Evolutionary conservation across 2,888 invertebrate species (phyloP), one percentile per base, ranked within the genome.

Genomic region (Perdita meconis): DNA sequence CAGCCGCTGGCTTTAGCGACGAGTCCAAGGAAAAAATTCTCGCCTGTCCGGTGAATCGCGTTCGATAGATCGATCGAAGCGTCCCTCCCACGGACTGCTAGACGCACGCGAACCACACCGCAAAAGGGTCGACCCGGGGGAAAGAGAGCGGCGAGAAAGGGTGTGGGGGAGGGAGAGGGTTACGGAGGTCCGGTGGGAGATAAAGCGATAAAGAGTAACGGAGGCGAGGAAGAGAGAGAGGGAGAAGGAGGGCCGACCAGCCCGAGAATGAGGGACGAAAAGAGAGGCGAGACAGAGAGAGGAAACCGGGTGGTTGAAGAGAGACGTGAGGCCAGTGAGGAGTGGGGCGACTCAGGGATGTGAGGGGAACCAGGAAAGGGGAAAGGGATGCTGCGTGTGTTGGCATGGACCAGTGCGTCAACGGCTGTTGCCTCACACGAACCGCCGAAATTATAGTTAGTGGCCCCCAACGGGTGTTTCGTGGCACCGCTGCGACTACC

Each of bases 331-430:
- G 81, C 67, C 70, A 80, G 83, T 79, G 86, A 88, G 84, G 84
- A 84, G 88, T 85, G 85, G 87, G 86, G 86, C 80, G 65, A 47
- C 83, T 69, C 84, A 84, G 88, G 86, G 83, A 86, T 85, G 87
- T 86, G 87, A 85, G 88, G 84, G 86, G 82, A 80, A 82, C 79
- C 85, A 63, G 88, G 84, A 81, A 83, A 82, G 90, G 91, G 87
- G 88, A 89, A 90, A 90, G 91, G 90, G 91, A 91, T 90, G 90
- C 90, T 89, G 91, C 90, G 91, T 92, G 92, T 92, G 92, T 92
- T 89, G 92, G 91, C 92, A 92, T 92, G 92, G 92, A 92, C 92
- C 92, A 92, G 92, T 92, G 92, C 92, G 92, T 92, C 92, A 92
- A 92, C 92, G 92, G 91, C 92, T 92, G 91, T 92, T 92, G 92